Evolutionary conservation across 1,140 invertebrate genomes (phyloP).

Genomic region (Drepana arcuata): DNA sequence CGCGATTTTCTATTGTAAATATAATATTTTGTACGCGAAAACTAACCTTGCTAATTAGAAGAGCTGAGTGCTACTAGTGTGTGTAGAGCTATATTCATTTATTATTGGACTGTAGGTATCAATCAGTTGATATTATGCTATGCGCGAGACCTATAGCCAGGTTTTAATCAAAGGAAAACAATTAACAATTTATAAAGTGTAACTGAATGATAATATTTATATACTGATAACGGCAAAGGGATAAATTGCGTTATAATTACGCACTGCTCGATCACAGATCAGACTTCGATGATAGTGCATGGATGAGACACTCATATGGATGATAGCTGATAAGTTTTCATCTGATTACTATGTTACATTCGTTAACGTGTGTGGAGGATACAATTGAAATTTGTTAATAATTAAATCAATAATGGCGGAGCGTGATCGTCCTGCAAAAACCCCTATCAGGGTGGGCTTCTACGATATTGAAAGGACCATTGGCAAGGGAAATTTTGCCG

Average conservation of each 20-base stretch:
- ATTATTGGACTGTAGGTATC: too few relatives aligned
- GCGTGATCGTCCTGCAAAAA: slow-evolving; percentile 76
- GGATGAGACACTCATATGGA: too few relatives aligned
- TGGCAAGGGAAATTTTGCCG: slow-evolving; percentile 98
- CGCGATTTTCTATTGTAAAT: slow-evolving; percentile 64
- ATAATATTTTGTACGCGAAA: slow-evolving; percentile 50
- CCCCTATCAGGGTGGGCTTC: slow-evolving; percentile 93
- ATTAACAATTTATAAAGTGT: too few relatives aligned
- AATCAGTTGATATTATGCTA: too few relatives aligned
- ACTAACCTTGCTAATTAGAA: slow-evolving; percentile 14
- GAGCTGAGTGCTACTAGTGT: slow-evolving; percentile 9
- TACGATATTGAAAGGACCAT: slow-evolving; percentile 97
- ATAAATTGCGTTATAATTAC: too few relatives aligned
- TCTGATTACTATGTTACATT: slow-evolving; percentile 25
- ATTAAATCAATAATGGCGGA: slow-evolving; percentile 71
- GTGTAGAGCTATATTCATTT: neutral
- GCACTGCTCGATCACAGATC: too few relatives aligned
- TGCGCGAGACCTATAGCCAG: too few relatives aligned
- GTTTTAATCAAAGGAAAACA: too few relatives aligned
- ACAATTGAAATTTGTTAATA: slow-evolving; percentile 39
- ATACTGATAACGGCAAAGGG: too few relatives aligned
- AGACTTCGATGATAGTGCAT: too few relatives aligned
- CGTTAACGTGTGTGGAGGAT: slow-evolving; percentile 34
- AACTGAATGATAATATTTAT: too few relatives aligned
- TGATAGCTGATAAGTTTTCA: too few relatives aligned